A percentile compares a stretch with the other conserved stretches of the same genome.
These are phyloP conservation scores for Antheraea yamamai DNA, from an alignment of 2,888 invertebrate genomes.

Conservation along the genomic window DNA sequence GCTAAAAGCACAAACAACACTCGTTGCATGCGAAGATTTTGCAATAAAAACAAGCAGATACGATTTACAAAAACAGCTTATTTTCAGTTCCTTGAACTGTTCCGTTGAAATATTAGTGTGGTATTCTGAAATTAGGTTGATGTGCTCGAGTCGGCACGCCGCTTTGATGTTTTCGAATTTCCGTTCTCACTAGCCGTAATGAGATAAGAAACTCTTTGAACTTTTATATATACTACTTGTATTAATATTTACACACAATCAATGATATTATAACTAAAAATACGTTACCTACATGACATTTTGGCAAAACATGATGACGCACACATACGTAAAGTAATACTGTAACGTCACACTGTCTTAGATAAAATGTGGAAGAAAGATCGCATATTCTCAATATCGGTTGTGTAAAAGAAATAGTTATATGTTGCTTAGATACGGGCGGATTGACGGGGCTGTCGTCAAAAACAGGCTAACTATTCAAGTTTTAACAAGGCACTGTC, in stretches of 20 bases:
- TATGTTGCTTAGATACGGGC: too few species aligned
- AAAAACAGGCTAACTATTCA: too few species aligned
- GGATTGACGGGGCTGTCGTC: too few species aligned
- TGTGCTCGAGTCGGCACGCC: constrained; percentile 16
- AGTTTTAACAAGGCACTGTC: too few species aligned
- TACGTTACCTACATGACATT: too few species aligned
- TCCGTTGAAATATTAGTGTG: constrained; percentile 16
- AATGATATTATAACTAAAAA: too few species aligned
- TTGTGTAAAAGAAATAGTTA: too few species aligned
- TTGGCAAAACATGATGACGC: too few species aligned
- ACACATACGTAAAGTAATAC: too few species aligned
- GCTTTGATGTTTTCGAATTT: constrained; percentile 35
- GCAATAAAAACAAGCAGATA: constrained; percentile 33
- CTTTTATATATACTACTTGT: not conserved
- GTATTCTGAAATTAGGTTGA: constrained; percentile 20
- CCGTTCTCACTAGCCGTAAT: constrained; percentile 32
- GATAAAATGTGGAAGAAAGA: too few species aligned
- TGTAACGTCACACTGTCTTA: too few species aligned
- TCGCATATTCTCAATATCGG: too few species aligned
- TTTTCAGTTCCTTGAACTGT: constrained; percentile 21
- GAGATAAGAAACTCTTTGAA: constrained; percentile 31
- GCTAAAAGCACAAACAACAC: constrained; percentile 47
- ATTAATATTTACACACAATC: not conserved
- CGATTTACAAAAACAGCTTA: constrained; percentile 33
- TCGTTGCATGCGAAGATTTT: constrained; percentile 40